Conservation (phyloP, 2,888 invertebrate genomes). For the Smittia aterrima region DNA sequence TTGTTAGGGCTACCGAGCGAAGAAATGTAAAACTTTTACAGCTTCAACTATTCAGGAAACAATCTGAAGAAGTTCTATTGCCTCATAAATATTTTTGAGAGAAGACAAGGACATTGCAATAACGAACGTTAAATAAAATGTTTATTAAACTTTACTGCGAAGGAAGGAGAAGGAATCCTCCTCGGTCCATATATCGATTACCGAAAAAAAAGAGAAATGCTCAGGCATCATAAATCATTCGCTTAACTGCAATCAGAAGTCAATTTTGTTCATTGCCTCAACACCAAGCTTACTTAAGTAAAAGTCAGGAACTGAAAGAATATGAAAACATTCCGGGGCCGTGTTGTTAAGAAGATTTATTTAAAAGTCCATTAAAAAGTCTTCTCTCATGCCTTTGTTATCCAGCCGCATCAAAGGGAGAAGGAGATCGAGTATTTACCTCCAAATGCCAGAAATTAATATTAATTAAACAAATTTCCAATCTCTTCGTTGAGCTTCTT, state of each 20-base stretch:
- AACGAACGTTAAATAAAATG: constrained; percentile 20
- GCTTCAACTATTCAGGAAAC: neutral
- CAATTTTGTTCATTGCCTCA: constrained; percentile 23
- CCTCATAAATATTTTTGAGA: constrained; percentile 12
- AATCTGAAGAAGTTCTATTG: constrained; percentile 24
- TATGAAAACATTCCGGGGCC: constrained; percentile 12
- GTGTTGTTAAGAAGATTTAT: constrained; percentile 32
- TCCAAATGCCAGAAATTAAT: constrained; percentile 25
- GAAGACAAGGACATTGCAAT: constrained; percentile 29
- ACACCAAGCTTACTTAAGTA: neutral
- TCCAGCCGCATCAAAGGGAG: neutral
- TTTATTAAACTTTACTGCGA: constrained; percentile 33
- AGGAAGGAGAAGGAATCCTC: constrained; percentile 6
- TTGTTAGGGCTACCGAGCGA: constrained; percentile 22
- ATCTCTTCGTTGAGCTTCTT: neutral
- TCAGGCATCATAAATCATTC: constrained; percentile 17
- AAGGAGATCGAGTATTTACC: constrained; percentile 1
- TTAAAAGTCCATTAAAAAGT: constrained; percentile 35
- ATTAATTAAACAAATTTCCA: neutral
- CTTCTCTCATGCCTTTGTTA: constrained; percentile 11
- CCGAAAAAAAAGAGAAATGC: neutral
- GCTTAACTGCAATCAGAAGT: constrained; percentile 37
- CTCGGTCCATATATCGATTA: neutral
- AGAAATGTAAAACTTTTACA: neutral
- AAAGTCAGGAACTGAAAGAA: neutral